Conservation (phyloP, 2,797 vertebrate species). For the Coracias cyanogaster region DNA sequence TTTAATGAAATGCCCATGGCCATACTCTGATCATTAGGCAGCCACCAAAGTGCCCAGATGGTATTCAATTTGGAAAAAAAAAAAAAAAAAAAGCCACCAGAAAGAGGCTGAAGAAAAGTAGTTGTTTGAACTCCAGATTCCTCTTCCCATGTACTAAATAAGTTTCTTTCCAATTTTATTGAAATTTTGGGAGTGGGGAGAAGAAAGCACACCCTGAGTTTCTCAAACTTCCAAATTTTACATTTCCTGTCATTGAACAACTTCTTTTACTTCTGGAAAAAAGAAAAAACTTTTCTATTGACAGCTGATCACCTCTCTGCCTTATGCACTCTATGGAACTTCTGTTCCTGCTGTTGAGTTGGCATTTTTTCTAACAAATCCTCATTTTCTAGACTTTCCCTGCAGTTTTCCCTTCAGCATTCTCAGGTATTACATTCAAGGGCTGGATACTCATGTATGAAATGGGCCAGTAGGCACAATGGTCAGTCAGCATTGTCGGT, state of each 20-base stretch:
- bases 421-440: background rate
- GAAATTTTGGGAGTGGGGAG: background rate
- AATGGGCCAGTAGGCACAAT: background rate
- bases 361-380: background rate
- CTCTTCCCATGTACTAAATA: rapidly evolving
- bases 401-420: background rate
- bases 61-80: background rate
- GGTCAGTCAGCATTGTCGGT: background rate
- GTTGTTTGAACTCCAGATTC: background rate
- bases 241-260: background rate
- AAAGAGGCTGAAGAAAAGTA: background rate
- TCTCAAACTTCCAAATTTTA: background rate
- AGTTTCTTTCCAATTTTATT: background rate
- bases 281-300: background rate
- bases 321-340: background rate
- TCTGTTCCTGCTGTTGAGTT: background rate
- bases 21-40: background rate
- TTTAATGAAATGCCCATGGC: background rate
- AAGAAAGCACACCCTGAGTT: background rate
- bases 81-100: background rate
- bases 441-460: background rate
- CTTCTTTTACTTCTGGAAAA: background rate
- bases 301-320: background rate
- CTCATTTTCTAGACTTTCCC: background rate
- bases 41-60: background rate